Conservation (phyloP, 2,888 invertebrate genomes). For the Luffia ferchaultella region DNA sequence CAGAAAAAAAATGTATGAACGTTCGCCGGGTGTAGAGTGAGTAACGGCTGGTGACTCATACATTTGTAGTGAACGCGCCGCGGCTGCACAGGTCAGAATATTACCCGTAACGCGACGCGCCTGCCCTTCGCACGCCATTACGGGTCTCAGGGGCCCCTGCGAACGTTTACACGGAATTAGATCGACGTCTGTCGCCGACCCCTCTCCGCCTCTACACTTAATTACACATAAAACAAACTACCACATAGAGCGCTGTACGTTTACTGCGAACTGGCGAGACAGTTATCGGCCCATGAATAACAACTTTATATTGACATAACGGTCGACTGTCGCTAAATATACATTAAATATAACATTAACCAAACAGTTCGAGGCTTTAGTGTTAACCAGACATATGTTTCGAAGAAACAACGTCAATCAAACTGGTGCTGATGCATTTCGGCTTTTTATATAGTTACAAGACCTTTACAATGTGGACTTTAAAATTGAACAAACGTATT, state of each 20-base stretch:
- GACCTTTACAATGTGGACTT: too few species aligned
- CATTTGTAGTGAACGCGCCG: background rate
- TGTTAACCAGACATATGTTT: too few species aligned
- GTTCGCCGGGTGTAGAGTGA: too few species aligned
- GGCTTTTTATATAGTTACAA: too few species aligned
- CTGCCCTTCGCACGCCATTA: background rate
- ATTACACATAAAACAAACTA: slow-evolving; percentile 51
- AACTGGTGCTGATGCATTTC: too few species aligned
- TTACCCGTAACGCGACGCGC: background rate
- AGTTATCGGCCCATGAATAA: slow-evolving; percentile 42
- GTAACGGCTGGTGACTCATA: too few species aligned
- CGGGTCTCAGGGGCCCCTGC: background rate
- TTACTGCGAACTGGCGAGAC: slow-evolving; percentile 26
- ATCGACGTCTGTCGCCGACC: background rate
- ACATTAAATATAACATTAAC: too few species aligned
- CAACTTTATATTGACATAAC: slow-evolving; percentile 42
- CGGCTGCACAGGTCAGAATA: background rate
- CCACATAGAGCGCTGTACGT: slow-evolving; percentile 10
- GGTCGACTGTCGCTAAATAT: slow-evolving; percentile 33
- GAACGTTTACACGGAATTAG: background rate
- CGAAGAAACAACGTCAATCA: too few species aligned
- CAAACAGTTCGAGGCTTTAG: too few species aligned
- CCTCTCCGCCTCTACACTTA: slow-evolving; percentile 27
- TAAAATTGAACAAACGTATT: too few species aligned
- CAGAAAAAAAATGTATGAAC: too few species aligned